Evolutionary conservation across 2,888 invertebrate species (phyloP).

Genomic region (Allolobophora icterica): DNA sequence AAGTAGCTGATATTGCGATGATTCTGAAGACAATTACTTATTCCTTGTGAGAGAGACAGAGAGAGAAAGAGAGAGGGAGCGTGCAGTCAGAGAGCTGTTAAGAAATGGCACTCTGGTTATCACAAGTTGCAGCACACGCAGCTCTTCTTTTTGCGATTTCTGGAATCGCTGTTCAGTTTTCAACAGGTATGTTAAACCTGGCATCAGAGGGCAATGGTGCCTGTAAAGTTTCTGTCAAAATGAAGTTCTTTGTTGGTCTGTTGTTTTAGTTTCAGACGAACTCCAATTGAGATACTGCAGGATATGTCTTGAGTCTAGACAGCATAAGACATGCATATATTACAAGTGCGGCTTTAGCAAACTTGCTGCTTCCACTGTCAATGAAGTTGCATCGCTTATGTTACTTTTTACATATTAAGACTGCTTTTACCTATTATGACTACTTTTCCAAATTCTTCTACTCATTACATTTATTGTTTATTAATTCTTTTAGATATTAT

Average conservation of each 20-base stretch:
- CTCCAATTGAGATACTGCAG: neutral
- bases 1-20: neutral
- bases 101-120: neutral
- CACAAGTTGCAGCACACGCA: neutral
- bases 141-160: neutral
- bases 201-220: neutral
- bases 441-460: too few relatives aligned
- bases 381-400: neutral
- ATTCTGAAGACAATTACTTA: neutral
- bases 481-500: neutral
- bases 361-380: too few relatives aligned
- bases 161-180: neutral
- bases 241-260: neutral
- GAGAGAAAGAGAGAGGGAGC: neutral
- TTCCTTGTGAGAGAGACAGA: neutral
- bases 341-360: neutral
- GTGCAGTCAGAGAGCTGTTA: neutral
- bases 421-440: too few relatives aligned
- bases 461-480: too few relatives aligned
- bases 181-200: neutral
- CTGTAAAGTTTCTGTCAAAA: neutral
- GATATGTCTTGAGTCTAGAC: neutral
- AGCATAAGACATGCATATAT: neutral
- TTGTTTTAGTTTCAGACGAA: neutral
- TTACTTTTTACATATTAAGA: neutral